Conservation (phyloP, 2,113 vertebrate species). For the Trichechus manatus region DNA sequence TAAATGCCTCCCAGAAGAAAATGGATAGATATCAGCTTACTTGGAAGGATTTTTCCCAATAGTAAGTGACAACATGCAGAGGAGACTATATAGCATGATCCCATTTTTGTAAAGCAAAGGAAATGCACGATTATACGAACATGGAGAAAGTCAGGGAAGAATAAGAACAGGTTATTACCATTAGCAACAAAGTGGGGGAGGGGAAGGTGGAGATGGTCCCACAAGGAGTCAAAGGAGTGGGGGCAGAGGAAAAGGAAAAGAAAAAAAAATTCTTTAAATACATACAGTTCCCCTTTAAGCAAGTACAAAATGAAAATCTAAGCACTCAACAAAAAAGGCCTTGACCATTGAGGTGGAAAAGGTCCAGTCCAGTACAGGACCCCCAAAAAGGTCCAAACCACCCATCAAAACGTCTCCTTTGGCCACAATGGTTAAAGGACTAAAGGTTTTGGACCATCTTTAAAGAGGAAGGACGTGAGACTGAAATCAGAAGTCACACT, state of each 20-base stretch:
- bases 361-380: background rate
- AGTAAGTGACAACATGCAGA: constrained; percentile 19
- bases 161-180: background rate
- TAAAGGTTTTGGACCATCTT: background rate
- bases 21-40: background rate
- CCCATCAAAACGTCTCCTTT: background rate
- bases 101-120: constrained; percentile 24
- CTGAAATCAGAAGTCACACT: background rate
- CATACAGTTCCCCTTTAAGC: background rate
- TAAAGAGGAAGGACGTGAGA: background rate
- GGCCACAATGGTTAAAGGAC: background rate
- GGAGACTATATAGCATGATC: background rate
- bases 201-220: background rate
- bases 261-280: background rate
- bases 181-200: background rate
- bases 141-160: background rate
- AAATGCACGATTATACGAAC: background rate
- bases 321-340: background rate
- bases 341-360: background rate
- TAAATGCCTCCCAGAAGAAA: background rate
- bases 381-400: too few species aligned
- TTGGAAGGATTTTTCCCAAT: background rate
- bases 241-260: background rate
- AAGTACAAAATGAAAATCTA: constrained; percentile 15
- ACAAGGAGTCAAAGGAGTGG: background rate